Percentiles rank a stretch among this genome's conserved stretches.
Evolutionary conservation across 1,140 invertebrate species (phyloP).

Genomic region (Diuraphis noxia): DNA sequence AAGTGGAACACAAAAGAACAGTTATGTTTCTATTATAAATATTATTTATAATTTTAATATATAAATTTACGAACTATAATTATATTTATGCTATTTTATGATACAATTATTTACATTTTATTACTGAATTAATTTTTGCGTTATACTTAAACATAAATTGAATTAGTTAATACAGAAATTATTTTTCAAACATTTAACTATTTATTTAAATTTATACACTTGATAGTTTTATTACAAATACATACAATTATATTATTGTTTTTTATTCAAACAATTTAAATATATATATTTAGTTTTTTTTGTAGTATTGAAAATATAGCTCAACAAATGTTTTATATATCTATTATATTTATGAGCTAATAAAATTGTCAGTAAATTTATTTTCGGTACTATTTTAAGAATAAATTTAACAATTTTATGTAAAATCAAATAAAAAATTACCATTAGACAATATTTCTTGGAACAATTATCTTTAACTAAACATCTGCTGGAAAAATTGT

Average conservation of each 20-base stretch:
- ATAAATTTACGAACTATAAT: not conserved
- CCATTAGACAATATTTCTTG: not conserved
- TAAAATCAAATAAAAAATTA: not conserved
- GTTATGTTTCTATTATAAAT: not conserved
- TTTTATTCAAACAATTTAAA: not conserved
- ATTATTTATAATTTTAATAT: not conserved
- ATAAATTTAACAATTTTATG: not conserved
- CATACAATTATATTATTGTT: not conserved
- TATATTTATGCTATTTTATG: no score
- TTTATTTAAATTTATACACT: not conserved
- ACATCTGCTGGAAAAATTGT: slow-evolving; percentile 19
- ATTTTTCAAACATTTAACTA: not conserved
- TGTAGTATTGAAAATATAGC: no score
- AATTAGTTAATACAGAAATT: not conserved
- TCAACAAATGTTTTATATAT: no score
- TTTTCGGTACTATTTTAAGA: slow-evolving; percentile 22
- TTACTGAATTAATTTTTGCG: not conserved
- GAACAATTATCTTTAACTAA: not conserved
- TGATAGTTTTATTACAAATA: not conserved
- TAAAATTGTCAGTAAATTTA: no score
- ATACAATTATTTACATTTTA: no score
- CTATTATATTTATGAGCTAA: no score
- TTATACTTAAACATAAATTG: not conserved
- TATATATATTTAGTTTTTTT: no score
- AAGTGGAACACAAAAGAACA: not conserved